phyloP scores from a whole-genome alignment of 2,888 invertebrate species.

The Incurvaria masculella region DNA sequence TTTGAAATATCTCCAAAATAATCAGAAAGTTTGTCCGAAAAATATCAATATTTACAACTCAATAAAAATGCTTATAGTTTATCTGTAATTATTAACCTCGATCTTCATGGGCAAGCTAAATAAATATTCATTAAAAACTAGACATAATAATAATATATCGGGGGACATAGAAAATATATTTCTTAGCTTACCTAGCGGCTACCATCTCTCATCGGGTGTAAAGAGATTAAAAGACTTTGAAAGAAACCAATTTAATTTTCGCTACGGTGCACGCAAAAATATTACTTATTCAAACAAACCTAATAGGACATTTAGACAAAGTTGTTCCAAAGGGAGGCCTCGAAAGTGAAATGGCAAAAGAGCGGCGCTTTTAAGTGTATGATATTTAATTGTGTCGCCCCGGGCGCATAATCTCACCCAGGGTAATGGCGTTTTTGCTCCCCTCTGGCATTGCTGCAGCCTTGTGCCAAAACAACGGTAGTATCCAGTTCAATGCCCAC shows the following conservation, averaged over 20 bases:
- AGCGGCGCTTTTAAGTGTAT: conserved; percentile 59
- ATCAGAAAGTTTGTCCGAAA: too few species aligned
- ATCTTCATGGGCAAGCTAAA: too few species aligned
- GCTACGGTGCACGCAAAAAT: conserved; percentile 56
- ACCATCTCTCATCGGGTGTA: conserved; percentile 13
- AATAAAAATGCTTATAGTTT: too few species aligned
- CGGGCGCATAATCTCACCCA: conserved; percentile 59
- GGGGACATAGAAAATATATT: too few species aligned
- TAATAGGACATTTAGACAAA: conserved; percentile 52
- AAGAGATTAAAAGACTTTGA: conserved; percentile 53
- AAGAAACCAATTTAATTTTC: conserved; percentile 54
- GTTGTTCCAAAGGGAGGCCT: conserved; percentile 37
- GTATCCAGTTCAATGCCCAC: too few species aligned
- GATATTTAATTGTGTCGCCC: conserved; percentile 60
- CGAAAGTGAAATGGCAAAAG: conserved; percentile 54
- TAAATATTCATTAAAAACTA: too few species aligned
- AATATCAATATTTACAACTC: too few species aligned
- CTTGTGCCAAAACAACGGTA: too few species aligned
- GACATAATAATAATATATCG: too few species aligned
- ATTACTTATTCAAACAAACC: conserved; percentile 58
- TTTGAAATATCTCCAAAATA: too few species aligned
- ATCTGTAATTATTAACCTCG: too few species aligned
- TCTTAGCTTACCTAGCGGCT: neutral
- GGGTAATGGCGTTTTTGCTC: conserved; percentile 58
- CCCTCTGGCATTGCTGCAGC: too few species aligned